phyloP scores from a whole-genome alignment of 1,140 invertebrate species.

The Apocrypta bakeri region DNA sequence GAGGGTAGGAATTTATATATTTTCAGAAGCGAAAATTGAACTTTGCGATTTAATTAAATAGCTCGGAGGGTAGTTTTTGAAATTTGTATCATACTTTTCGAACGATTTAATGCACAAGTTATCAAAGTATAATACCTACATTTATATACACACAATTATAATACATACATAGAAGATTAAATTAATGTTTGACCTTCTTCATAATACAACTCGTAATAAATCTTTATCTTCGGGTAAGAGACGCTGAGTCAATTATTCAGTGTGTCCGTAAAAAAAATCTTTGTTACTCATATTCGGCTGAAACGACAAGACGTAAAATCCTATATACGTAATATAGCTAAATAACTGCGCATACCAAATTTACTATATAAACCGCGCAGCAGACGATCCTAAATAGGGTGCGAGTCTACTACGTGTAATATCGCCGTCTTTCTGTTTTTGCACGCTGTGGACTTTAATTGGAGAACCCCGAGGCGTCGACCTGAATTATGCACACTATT shows the following conservation, averaged over 20 bases:
- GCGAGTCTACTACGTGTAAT: background rate
- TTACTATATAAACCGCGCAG: too few relatives aligned
- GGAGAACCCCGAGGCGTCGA: slow-evolving; percentile 19
- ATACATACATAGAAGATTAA: too few relatives aligned
- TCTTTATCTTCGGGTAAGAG: background rate
- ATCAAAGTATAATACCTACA: too few relatives aligned
- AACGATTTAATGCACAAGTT: background rate
- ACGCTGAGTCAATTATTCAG: background rate
- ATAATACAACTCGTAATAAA: background rate
- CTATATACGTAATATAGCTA: too few relatives aligned
- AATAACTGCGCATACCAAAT: too few relatives aligned
- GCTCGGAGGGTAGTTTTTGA: background rate
- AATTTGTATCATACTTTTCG: background rate
- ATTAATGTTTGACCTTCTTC: background rate
- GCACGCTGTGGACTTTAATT: slow-evolving; percentile 44
- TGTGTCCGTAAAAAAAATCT: background rate
- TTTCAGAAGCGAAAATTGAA: background rate
- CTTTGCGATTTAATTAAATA: background rate
- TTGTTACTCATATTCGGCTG: background rate
- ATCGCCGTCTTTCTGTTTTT: background rate
- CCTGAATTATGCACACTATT: slow-evolving; percentile 35
- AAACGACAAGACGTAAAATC: background rate
- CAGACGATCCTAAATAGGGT: background rate
- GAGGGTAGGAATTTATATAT: background rate
- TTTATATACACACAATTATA: too few relatives aligned